Evolutionary conservation across 2,113 vertebrate genomes (phyloP).

Genomic region (Hystrix cristata): DNA sequence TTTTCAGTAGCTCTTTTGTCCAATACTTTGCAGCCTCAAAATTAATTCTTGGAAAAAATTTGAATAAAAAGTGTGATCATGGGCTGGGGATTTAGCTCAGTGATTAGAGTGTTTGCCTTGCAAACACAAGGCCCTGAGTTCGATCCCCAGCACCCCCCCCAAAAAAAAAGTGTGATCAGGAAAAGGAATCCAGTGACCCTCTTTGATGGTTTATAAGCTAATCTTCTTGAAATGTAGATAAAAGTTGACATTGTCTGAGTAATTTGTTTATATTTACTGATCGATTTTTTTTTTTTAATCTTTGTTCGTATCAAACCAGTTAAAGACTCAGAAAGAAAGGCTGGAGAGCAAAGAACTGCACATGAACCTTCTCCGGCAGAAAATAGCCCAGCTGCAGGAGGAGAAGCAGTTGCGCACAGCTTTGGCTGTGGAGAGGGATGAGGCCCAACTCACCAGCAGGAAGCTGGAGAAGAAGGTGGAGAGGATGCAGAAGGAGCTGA

Average conservation of each 20-base stretch:
- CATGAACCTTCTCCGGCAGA: slow-evolving; percentile 92
- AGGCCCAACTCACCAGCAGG: slow-evolving; percentile 86
- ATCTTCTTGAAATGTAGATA: neutral
- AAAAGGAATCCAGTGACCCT: slow-evolving; percentile 48
- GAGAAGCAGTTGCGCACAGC: slow-evolving; percentile 89
- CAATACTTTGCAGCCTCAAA: slow-evolving; percentile 1
- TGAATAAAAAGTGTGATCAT: slow-evolving; percentile 52
- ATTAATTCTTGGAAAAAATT: slow-evolving; percentile 68
- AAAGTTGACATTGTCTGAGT: neutral
- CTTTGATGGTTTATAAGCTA: slow-evolving; percentile 36
- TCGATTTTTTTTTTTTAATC: neutral
- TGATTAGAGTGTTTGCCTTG: no score
- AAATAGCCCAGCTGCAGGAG: slow-evolving; percentile 93
- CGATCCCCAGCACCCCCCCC: no score
- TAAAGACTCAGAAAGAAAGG: slow-evolving; percentile 93
- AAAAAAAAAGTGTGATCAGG: slow-evolving; percentile 38
- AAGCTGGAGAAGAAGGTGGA: slow-evolving; percentile 93
- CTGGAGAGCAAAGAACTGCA: slow-evolving; percentile 94
- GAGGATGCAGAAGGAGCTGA: slow-evolving; percentile 92
- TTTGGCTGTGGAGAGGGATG: slow-evolving; percentile 89
- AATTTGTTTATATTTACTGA: slow-evolving; percentile 61
- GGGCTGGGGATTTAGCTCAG: no score
- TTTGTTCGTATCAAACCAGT: slow-evolving; percentile 85
- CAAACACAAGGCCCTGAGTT: no score
- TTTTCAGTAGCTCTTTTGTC: slow-evolving; percentile 56